Conservation (phyloP, 1,140 invertebrate species). For the Orussus abietinus region DNA sequence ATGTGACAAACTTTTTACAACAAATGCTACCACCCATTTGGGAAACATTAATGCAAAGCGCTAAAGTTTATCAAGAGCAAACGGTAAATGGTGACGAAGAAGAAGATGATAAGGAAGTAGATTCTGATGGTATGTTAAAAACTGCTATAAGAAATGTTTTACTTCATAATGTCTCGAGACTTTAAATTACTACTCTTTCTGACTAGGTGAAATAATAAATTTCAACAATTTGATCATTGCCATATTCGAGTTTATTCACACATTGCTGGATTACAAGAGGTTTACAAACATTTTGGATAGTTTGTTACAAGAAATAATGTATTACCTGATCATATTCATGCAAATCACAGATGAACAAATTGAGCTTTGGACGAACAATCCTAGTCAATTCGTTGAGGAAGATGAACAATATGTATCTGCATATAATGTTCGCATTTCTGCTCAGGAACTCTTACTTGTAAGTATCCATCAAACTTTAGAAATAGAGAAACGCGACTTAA, state of each 20-base stretch:
- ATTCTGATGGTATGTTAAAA: slow-evolving; percentile 54
- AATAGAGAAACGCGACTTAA: background rate
- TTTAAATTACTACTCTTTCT: too few species aligned
- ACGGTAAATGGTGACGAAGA: slow-evolving; percentile 59
- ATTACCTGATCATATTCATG: slow-evolving; percentile 72
- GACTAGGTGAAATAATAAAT: slow-evolving; percentile 65
- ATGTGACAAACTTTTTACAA: slow-evolving; percentile 61
- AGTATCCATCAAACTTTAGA: slow-evolving; percentile 18
- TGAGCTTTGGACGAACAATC: slow-evolving; percentile 66
- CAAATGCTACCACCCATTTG: slow-evolving; percentile 69
- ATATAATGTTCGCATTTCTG: slow-evolving; percentile 73
- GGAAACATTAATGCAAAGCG: slow-evolving; percentile 67
- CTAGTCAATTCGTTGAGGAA: slow-evolving; percentile 74
- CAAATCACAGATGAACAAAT: slow-evolving; percentile 77
- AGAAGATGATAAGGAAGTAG: slow-evolving; percentile 45
- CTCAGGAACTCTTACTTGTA: slow-evolving; percentile 67
- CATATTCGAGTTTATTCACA: slow-evolving; percentile 73
- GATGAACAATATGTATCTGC: slow-evolving; percentile 69
- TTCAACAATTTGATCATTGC: slow-evolving; percentile 73
- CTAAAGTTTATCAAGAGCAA: slow-evolving; percentile 62
- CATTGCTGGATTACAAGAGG: slow-evolving; percentile 61
- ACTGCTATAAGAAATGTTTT: slow-evolving; percentile 35
- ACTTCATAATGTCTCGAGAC: slow-evolving; percentile 6
- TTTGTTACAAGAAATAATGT: slow-evolving; percentile 67
- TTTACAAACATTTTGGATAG: slow-evolving; percentile 63